A percentile compares a stretch with the other conserved stretches of the same genome.
phyloP scores from a whole-genome alignment of 37 sponge, comb jelly and placozoan species.

The Geodia barretti region DNA sequence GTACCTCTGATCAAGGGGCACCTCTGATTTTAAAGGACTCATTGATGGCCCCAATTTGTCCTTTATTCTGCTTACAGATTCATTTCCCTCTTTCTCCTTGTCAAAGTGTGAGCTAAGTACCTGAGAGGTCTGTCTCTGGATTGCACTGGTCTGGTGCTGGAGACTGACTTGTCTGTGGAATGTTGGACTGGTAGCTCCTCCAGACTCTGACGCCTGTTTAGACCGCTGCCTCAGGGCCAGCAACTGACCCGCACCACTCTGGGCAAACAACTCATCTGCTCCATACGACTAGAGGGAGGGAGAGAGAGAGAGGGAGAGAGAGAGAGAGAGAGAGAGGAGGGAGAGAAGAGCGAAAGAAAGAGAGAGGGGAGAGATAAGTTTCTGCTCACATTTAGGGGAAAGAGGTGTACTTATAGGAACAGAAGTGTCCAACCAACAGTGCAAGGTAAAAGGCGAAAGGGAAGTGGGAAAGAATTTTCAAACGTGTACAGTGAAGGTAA shows the following conservation, averaged over 20 bases:
- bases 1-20: too few relatives aligned
- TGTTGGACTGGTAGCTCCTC: neutral
- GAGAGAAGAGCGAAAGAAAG: neutral
- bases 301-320: neutral
- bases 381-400: too few relatives aligned
- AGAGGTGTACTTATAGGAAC: too few relatives aligned
- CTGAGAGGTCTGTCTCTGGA: conserved; percentile 1
- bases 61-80: too few relatives aligned
- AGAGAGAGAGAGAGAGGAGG: neutral
- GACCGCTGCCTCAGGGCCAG: neutral
- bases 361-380: neutral
- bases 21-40: too few relatives aligned
- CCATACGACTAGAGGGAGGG: conserved; percentile 10
- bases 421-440: too few relatives aligned
- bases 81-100: too few relatives aligned
- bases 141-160: conserved; percentile 6
- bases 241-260: neutral
- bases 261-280: conserved; percentile 5
- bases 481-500: too few relatives aligned
- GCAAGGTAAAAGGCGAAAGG: too few relatives aligned
- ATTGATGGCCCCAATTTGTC: too few relatives aligned
- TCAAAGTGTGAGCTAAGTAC: too few relatives aligned
- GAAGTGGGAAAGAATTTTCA: too few relatives aligned
- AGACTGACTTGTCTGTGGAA: neutral
- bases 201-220: neutral